These are phyloP conservation scores for Coregonus sp. DNA, from an alignment of 2,797 vertebrate species.

Conservation along the genomic window DNA sequence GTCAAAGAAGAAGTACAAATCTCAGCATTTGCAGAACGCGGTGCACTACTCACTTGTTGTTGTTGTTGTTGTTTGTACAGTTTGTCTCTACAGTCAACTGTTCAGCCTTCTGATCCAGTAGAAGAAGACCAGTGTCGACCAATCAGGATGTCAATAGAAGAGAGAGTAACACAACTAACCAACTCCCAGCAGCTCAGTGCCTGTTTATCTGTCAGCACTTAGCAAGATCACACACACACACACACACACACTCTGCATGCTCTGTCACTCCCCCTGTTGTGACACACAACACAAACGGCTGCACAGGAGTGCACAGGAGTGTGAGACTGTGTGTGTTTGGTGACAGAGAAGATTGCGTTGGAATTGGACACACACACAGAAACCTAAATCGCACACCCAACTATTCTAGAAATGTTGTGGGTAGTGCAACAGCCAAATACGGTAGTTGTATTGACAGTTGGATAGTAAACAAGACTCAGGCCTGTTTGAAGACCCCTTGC, in stretches of 20 bases:
- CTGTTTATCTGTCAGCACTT: background rate
- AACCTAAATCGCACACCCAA: background rate
- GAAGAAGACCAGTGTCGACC: background rate
- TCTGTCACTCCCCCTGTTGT: conserved; percentile 34
- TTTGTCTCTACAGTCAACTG: background rate
- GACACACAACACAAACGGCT: conserved; percentile 35
- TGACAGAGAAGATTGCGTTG: background rate
- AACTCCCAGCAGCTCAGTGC: background rate
- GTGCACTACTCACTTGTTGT: background rate
- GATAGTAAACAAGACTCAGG: conserved; percentile 66
- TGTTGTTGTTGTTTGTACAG: background rate
- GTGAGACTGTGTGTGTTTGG: background rate
- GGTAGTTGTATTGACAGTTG: conserved; percentile 46
- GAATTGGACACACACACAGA: background rate
- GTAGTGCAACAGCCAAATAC: conserved; percentile 73
- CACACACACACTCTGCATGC: conserved; percentile 10
- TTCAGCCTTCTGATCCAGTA: background rate
- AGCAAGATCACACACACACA: background rate
- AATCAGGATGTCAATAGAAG: background rate
- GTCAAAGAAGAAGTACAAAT: too few species aligned
- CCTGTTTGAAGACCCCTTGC: background rate
- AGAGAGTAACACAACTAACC: background rate
- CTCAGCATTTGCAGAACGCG: background rate
- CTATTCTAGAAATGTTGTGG: conserved; percentile 57
- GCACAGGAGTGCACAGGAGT: background rate